Evolutionary conservation across 2,113 vertebrate species (phyloP).

Genomic region (Elephantulus edwardii): DNA sequence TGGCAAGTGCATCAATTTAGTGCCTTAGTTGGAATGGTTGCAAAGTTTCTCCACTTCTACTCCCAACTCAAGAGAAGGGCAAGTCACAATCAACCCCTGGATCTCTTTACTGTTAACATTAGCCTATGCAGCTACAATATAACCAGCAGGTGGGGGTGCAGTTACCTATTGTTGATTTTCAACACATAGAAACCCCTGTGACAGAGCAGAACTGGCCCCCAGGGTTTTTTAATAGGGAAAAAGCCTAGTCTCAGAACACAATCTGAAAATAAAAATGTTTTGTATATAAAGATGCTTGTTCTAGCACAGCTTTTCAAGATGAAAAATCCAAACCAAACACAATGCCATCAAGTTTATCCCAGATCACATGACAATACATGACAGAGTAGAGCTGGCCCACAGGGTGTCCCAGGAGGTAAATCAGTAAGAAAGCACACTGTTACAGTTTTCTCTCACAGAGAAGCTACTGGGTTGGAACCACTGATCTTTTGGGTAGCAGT

Average conservation of each 20-base stretch:
- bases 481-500: background rate
- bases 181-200: background rate
- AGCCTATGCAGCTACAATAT: background rate
- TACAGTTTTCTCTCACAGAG: too few relatives aligned
- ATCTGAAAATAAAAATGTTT: slow-evolving; percentile 35
- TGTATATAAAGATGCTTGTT: slow-evolving; percentile 17
- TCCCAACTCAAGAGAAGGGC: background rate
- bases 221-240: background rate
- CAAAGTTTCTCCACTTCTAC: background rate
- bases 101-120: background rate
- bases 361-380: background rate
- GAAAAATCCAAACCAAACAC: too few relatives aligned
- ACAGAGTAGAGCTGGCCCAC: background rate
- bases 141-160: background rate
- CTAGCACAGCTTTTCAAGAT: slow-evolving; percentile 38
- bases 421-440: too few relatives aligned
- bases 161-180: background rate
- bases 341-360: too few relatives aligned
- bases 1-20: background rate
- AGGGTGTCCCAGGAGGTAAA: too few relatives aligned
- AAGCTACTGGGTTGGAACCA: background rate
- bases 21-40: background rate
- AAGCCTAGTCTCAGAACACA: background rate
- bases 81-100: background rate
- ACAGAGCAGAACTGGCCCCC: background rate